These are phyloP conservation scores for Heliopora coerulea DNA, from an alignment of 92 coral and sea anemone genomes.

Conservation along the genomic window DNA sequence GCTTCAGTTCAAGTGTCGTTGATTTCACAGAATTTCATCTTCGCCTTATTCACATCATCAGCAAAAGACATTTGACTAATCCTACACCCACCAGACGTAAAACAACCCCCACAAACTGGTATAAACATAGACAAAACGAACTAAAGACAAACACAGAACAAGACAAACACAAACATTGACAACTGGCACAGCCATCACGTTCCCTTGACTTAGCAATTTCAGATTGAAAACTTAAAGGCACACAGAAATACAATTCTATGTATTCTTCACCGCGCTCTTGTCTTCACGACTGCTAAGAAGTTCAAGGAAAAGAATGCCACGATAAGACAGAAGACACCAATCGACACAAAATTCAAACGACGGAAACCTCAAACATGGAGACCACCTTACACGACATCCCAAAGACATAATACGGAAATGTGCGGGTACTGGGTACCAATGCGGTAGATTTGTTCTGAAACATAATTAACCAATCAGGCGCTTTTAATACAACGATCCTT, in stretches of 20 bases:
- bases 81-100: not conserved
- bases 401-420: too few relatives aligned
- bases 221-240: conserved; percentile 78
- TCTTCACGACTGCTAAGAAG: conserved; percentile 28
- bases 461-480: too few relatives aligned
- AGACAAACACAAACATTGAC: conserved; percentile 1
- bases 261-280: conserved; percentile 14
- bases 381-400: not conserved
- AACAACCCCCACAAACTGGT: not conserved
- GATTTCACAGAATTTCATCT: conserved; percentile 36
- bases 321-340: too few relatives aligned
- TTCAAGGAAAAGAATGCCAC: not conserved
- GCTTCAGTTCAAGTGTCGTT: conserved; percentile 46
- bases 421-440: not conserved
- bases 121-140: not conserved
- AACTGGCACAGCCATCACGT: not conserved
- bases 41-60: conserved; percentile 81
- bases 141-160: not conserved
- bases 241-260: conserved; percentile 32
- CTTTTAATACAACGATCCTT: too few relatives aligned
- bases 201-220: conserved; percentile 59
- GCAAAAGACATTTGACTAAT: conserved; percentile 48
- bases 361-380: not conserved
- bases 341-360: not conserved
- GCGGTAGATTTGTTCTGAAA: too few relatives aligned